Base-by-base conservation (phyloP, 2,113 vertebrate genomes). In the Ivindomyrus marchei region DNA sequence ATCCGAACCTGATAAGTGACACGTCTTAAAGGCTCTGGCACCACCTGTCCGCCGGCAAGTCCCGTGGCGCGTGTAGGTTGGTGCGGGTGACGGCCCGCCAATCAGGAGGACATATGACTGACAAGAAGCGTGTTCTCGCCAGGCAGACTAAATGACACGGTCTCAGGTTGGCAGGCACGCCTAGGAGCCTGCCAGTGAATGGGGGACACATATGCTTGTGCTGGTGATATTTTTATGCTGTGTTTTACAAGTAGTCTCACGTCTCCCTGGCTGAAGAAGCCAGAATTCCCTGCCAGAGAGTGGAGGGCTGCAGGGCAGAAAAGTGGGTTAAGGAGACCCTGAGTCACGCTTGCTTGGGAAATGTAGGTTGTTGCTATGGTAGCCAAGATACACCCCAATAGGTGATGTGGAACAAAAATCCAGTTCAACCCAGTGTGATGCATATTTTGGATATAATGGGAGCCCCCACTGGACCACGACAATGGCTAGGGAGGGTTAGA, bases 341-440 rank as follows among this genome's bases (percentile, higher is more conserved):
- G 88, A 74, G n/a, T 36, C 88, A 74, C 7, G 27, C 27, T 46
- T 36, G n/a, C 52, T 36, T 66, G 13, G 62, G 21, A 89, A 89
- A 89, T 89, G 62, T 77, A 77, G 66, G 46, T 50, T 89, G 66
- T 80, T 89, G 88, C 88, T 50, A 77, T 89, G 88, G 88, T 77
- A 89, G n/a, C 88, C 19, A 46, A 24, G 47, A 24, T 89, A 70
- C 77, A 89, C 62, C 10, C 58, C 45, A 80, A 17, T 8, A 42
- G 53, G 58, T n/a, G 77, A 50, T 39, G 39, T 89, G 66, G 45
- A 46, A 24, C 62, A 47, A 42, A 88, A 62, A 70, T 50, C 24
- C 85, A 87, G 49, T 36, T 87, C 21, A 27, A 0, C 8, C 19
- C 45, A 13, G 45, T 47, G 45, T n/a, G 39, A 46, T 45, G 39